A percentile compares a stretch with the other conserved stretches of the same genome.
Evolutionary conservation across 2,888 invertebrate species (phyloP).

Genomic region (Alloplasta piceator): DNA sequence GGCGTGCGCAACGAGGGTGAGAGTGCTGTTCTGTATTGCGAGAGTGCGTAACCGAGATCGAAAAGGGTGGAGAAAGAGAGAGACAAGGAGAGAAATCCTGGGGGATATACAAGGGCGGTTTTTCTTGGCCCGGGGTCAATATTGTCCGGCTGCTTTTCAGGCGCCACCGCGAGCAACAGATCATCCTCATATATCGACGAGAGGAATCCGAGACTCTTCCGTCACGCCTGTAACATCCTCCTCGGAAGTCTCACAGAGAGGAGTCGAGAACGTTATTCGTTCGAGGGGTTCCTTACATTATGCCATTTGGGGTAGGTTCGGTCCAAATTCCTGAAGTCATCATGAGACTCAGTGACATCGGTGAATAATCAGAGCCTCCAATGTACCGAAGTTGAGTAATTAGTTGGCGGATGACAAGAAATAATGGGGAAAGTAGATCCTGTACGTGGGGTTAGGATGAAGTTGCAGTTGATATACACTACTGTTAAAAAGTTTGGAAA

Average conservation of each 20-base stretch:
- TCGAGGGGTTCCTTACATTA: constrained; percentile 31
- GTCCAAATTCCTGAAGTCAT: background rate
- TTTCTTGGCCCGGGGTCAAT: constrained; percentile 79
- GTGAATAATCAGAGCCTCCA: background rate
- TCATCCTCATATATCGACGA: constrained; percentile 68
- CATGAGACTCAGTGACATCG: background rate
- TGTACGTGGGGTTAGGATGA: background rate
- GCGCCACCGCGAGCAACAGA: constrained; percentile 78
- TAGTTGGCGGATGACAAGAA: background rate
- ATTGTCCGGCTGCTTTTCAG: constrained; percentile 75
- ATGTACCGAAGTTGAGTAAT: background rate
- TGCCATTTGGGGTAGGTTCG: constrained; percentile 40
- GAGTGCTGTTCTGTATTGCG: constrained; percentile 52
- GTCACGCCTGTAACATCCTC: constrained; percentile 68
- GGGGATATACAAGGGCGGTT: constrained; percentile 63
- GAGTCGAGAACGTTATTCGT: constrained; percentile 3
- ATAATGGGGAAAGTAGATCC: background rate
- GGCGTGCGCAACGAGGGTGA: constrained; percentile 72
- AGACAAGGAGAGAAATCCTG: constrained; percentile 15
- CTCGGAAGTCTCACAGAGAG: constrained; percentile 44
- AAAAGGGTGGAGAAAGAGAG: constrained; percentile 47
- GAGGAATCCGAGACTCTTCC: constrained; percentile 51
- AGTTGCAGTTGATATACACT: too few relatives aligned
- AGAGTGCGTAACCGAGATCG: constrained; percentile 51
- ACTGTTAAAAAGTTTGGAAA: too few relatives aligned